These are phyloP conservation scores for Eclectus roratus DNA, from an alignment of 2,113 vertebrate genomes.

Conservation along the genomic window DNA sequence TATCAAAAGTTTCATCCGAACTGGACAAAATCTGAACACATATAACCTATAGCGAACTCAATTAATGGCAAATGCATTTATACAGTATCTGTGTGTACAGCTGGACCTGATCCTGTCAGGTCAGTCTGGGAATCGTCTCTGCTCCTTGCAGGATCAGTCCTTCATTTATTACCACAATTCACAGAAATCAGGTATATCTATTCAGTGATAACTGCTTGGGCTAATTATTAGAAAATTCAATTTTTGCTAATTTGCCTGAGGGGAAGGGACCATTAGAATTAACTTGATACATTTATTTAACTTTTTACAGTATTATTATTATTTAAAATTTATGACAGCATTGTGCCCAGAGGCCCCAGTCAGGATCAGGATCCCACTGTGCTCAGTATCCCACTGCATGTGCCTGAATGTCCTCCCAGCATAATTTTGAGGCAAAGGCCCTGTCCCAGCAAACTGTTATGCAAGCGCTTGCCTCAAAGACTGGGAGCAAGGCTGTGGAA, in stretches of 20 bases:
- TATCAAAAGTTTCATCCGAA: neutral
- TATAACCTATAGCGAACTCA: neutral
- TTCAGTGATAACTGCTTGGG: neutral
- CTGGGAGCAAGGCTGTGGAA: rapidly evolving
- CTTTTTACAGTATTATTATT: conserved; percentile 26
- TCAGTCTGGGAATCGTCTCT: neutral
- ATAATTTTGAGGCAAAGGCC: neutral
- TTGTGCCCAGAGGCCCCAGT: conserved; percentile 4
- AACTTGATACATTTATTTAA: conserved; percentile 61
- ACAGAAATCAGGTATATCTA: neutral
- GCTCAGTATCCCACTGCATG: rapidly evolving
- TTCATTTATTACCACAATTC: neutral
- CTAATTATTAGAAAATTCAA: conserved; percentile 49
- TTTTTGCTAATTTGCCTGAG: conserved; percentile 33
- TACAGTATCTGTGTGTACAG: neutral
- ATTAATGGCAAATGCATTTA: neutral
- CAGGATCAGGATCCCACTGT: neutral
- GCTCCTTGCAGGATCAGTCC: neutral
- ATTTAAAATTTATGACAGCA: conserved; percentile 23
- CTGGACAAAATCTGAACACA: too few species aligned
- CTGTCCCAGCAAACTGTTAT: neutral
- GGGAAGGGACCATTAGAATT: conserved; percentile 56
- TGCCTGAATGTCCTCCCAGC: neutral
- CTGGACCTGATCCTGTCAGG: neutral
- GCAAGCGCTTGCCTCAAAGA: neutral